A percentile compares a stretch with the other conserved stretches of the same genome.
Conservation (phyloP, 2,113 vertebrate genomes). For the Tympanuchus pallidicinctus region DNA sequence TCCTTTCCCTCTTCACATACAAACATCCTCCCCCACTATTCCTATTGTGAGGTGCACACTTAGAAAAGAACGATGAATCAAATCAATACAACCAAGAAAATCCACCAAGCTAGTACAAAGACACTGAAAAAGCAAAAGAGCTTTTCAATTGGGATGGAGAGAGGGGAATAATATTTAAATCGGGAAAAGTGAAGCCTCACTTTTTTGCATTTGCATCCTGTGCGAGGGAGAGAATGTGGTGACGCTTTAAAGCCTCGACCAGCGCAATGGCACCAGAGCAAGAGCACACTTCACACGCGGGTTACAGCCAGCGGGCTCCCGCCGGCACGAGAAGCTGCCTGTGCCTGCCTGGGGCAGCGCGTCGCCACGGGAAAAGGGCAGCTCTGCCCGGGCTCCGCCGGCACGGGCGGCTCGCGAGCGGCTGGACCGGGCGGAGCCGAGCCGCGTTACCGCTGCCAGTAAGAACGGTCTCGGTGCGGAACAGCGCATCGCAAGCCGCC, state of each 20-base stretch:
- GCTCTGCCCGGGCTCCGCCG: not conserved
- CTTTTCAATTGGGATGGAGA: fast-evolving
- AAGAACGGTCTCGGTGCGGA: not conserved
- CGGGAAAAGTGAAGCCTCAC: not conserved
- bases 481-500: not conserved
- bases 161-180: not conserved
- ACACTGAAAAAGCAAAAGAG: fast-evolving
- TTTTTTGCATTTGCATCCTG: not conserved
- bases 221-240: not conserved
- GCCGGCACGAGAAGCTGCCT: not conserved
- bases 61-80: not conserved
- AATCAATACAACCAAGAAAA: not conserved
- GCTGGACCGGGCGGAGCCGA: not conserved
- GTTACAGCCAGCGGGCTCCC: not conserved
- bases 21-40: not conserved
- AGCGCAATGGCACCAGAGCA: not conserved
- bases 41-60: not conserved
- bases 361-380: not conserved
- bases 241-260: not conserved
- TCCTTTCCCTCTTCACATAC: fast-evolving
- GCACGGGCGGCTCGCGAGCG: not conserved
- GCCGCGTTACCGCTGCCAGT: not conserved
- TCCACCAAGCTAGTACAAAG: no score
- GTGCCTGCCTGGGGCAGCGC: no score
- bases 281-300: not conserved